These are phyloP conservation scores for Columba livia DNA, from an alignment of 2,113 vertebrate genomes.

Conservation along the genomic window DNA sequence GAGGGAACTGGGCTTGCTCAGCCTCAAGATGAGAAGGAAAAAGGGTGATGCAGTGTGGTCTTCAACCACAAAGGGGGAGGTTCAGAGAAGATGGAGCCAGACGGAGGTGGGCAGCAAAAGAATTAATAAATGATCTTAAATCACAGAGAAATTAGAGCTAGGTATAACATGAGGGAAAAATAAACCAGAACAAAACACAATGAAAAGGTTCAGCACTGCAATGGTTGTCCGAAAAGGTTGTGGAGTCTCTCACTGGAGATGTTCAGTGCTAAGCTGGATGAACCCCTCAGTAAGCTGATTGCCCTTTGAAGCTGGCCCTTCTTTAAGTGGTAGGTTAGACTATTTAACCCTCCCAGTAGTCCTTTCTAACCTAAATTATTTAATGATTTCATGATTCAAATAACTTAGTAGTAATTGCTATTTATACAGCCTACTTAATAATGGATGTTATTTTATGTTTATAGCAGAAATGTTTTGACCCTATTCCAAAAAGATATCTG, in stretches of 20 bases:
- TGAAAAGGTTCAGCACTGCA: not conserved
- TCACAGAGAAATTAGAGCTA: not conserved
- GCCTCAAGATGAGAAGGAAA: fast-evolving
- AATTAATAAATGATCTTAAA: not conserved
- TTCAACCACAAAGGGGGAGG: not conserved
- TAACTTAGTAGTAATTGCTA: not conserved
- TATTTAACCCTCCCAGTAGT: not conserved
- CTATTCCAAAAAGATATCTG: not conserved
- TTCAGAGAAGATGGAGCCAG: not conserved
- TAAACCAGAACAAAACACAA: not conserved
- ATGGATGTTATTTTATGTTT: not conserved
- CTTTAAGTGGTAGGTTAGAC: not conserved
- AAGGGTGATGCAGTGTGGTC: fast-evolving
- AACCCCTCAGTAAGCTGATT: not conserved
- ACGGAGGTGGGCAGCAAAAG: not conserved
- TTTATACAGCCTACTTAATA: not conserved
- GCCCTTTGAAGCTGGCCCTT: not conserved
- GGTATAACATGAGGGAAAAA: not conserved
- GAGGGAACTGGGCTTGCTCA: not conserved
- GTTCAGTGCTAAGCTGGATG: fast-evolving
- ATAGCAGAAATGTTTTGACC: not conserved
- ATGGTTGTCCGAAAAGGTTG: not conserved
- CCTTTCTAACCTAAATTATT: not conserved
- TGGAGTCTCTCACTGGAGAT: not conserved
- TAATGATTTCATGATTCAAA: not conserved